Conservation (phyloP, 2,888 invertebrate species). For the Metellina segmentata region DNA sequence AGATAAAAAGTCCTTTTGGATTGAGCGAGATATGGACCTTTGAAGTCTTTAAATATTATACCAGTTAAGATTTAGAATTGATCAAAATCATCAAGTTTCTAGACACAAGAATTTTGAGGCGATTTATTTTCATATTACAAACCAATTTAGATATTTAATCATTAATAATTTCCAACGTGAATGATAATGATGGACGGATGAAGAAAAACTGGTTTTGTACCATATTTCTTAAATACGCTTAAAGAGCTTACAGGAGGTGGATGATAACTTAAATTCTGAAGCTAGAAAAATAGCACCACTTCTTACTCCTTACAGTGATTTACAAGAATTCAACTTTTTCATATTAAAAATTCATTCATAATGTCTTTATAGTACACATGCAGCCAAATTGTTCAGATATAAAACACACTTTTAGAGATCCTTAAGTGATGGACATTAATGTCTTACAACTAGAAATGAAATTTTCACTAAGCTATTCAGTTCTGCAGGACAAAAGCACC, state of each 20-base stretch:
- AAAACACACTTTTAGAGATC: neutral
- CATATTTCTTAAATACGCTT: neutral
- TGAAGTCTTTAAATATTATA: too few species aligned
- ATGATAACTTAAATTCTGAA: too few species aligned
- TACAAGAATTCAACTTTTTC: neutral
- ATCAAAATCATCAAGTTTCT: too few species aligned
- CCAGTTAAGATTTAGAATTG: too few species aligned
- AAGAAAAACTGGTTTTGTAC: neutral
- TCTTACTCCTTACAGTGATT: neutral
- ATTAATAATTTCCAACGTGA: neutral
- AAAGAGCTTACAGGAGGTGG: too few species aligned
- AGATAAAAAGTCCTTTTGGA: too few species aligned
- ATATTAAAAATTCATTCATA: neutral
- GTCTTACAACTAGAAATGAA: neutral
- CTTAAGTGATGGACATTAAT: neutral
- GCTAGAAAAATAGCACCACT: too few species aligned
- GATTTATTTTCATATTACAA: too few species aligned
- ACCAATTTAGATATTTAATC: too few species aligned
- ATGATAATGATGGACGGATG: slow-evolving; percentile 1
- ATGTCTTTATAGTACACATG: neutral
- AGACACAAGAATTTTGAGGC: too few species aligned
- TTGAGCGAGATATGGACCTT: too few species aligned
- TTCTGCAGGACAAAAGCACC: slow-evolving; percentile 51
- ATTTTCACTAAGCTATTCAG: neutral
- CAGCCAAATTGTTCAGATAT: neutral